A percentile compares a stretch with the other conserved stretches of the same genome.
These are phyloP conservation scores for Hemitrygon akajei DNA, from an alignment of 2,797 vertebrate species.

Conservation along the genomic window DNA sequence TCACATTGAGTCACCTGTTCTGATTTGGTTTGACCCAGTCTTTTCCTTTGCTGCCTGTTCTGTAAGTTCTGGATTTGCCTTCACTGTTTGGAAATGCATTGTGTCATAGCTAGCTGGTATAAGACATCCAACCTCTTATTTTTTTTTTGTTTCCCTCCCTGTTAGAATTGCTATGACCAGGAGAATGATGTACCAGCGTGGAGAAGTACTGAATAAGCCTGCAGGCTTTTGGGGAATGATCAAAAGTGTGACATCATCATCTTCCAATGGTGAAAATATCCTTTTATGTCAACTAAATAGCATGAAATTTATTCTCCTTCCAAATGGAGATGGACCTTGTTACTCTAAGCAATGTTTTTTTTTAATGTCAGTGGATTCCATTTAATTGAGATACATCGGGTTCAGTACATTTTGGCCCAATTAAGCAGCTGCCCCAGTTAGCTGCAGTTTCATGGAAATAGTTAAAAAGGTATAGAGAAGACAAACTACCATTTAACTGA, in stretches of 20 bases:
- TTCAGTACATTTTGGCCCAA: too few species aligned
- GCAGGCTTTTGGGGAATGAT: constrained; percentile 96
- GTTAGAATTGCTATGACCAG: constrained; percentile 88
- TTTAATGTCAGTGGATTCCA: too few species aligned
- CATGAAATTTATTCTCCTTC: neutral
- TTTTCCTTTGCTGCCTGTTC: neutral
- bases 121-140: neutral
- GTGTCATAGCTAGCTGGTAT: neutral
- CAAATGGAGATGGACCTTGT: neutral
- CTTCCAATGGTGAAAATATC: constrained; percentile 91
- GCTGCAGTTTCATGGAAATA: too few species aligned
- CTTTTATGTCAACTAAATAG: constrained; percentile 49
- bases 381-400: too few species aligned
- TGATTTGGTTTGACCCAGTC: neutral
- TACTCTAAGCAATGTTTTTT: neutral
- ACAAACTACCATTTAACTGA: too few species aligned
- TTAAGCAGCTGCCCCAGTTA: too few species aligned
- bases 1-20: neutral
- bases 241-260: constrained; percentile 85
- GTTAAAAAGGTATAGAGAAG: too few species aligned
- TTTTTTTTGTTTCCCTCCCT: constrained; percentile 43
- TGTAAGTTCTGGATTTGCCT: neutral
- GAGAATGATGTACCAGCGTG: constrained; percentile 90
- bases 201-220: constrained; percentile 87
- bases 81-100: neutral